Evolutionary conservation across 2,888 invertebrate genomes (phyloP).

Genomic region (Gryllus longicercus): DNA sequence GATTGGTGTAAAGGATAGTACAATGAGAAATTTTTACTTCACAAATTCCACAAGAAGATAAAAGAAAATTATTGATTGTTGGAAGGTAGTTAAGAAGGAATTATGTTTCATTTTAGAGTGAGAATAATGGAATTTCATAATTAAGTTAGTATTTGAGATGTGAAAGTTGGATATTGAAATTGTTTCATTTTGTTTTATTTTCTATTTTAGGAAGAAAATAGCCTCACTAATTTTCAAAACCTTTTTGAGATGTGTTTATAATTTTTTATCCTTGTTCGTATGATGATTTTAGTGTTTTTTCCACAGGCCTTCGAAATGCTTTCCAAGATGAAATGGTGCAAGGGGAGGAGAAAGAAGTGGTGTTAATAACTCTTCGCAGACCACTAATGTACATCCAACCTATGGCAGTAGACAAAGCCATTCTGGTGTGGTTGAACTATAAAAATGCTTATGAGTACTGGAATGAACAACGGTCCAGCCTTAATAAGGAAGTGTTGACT

Average conservation of each 20-base stretch:
- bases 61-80: too few species aligned
- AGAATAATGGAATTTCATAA: too few species aligned
- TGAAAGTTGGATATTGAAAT: too few species aligned
- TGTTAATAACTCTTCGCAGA: constrained; percentile 84
- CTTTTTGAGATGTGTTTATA: not conserved
- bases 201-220: too few species aligned
- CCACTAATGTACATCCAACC: constrained; percentile 96
- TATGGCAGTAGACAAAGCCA: constrained; percentile 95
- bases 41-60: too few species aligned
- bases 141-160: too few species aligned
- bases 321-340: constrained; percentile 89
- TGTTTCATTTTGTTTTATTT: too few species aligned
- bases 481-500: constrained; percentile 82
- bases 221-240: too few species aligned
- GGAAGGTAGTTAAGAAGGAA: too few species aligned
- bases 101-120: too few species aligned
- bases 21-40: too few species aligned
- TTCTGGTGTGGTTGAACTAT: constrained; percentile 98
- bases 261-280: not conserved
- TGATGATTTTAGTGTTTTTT: not conserved
- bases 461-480: constrained; percentile 90
- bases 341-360: constrained; percentile 74
- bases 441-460: constrained; percentile 99
- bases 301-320: constrained; percentile 65
- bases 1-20: too few species aligned